Evolutionary conservation across 2,888 invertebrate genomes (phyloP).

Genomic region (Eurytoma adleriae): DNA sequence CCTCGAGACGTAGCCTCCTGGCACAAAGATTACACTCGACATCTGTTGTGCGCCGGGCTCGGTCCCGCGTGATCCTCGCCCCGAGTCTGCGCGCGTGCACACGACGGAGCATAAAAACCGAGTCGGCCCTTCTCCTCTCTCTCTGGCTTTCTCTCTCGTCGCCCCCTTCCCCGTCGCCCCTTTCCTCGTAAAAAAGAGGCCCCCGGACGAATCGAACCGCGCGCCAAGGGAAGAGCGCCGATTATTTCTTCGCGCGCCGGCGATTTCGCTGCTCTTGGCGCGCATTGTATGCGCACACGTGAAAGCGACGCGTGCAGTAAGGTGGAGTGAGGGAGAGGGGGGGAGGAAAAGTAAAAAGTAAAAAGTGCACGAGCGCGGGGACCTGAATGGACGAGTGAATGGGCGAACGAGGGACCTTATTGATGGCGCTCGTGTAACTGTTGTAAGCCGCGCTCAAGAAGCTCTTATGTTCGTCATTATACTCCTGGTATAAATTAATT

Average conservation of each 20-base stretch:
- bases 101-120: slow-evolving; percentile 4
- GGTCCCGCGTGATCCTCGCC: slow-evolving; percentile 4
- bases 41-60: slow-evolving; percentile 18
- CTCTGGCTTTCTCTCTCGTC: neutral
- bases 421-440: neutral
- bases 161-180: slow-evolving; percentile 11
- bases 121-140: neutral
- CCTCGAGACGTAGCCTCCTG: too few species aligned
- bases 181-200: neutral
- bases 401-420: neutral
- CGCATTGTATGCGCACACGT: slow-evolving; percentile 16
- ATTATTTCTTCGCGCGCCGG: slow-evolving; percentile 38
- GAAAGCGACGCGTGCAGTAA: neutral
- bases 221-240: slow-evolving; percentile 22
- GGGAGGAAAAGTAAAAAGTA: neutral
- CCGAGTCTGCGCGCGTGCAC: neutral
- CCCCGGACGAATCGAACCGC: neutral
- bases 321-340: neutral
- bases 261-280: slow-evolving; percentile 15
- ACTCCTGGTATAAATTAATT: slow-evolving; percentile 14
- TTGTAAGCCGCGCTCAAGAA: neutral
- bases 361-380: neutral
- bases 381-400: slow-evolving; percentile 9
- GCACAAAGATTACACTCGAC: slow-evolving; percentile 34
- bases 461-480: neutral